These are phyloP conservation scores for Ricordea florida DNA, from an alignment of 92 coral and sea anemone species.

Conservation along the genomic window DNA sequence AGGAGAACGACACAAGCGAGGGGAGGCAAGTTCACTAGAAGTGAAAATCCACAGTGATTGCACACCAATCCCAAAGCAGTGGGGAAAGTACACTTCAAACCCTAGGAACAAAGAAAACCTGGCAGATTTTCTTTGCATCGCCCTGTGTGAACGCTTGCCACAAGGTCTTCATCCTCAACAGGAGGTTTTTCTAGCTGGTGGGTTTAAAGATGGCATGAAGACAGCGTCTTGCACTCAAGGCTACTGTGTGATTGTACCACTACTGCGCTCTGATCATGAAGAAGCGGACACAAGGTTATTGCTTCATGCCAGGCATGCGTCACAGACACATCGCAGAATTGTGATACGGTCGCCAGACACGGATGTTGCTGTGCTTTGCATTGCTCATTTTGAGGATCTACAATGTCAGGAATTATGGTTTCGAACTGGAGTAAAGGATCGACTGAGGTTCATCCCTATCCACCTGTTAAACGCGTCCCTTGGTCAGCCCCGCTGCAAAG, in stretches of 20 bases:
- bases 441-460: slow-evolving; percentile 51
- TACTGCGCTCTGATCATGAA: background rate
- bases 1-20: slow-evolving; percentile 61
- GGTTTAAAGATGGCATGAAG: slow-evolving; percentile 45
- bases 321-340: too few relatives aligned
- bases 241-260: background rate
- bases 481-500: slow-evolving; percentile 53
- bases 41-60: too few relatives aligned
- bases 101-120: slow-evolving; percentile 46
- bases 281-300: too few relatives aligned
- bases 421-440: slow-evolving; percentile 54
- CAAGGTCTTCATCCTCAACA: slow-evolving; percentile 10
- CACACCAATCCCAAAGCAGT: slow-evolving; percentile 67
- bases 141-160: slow-evolving; percentile 9
- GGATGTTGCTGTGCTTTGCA: too few relatives aligned
- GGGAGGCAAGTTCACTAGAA: slow-evolving; percentile 30
- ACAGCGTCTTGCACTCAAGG: slow-evolving; percentile 4
- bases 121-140: slow-evolving; percentile 33
- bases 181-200: slow-evolving; percentile 53
- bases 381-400: background rate
- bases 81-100: too few relatives aligned
- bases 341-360: too few relatives aligned
- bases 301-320: too few relatives aligned
- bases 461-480: slow-evolving; percentile 37
- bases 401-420: slow-evolving; percentile 47